A percentile compares a stretch with the other conserved stretches of the same genome.
These are phyloP conservation scores for Nephila pilipes DNA, from an alignment of 1,140 invertebrate genomes.

Conservation along the genomic window DNA sequence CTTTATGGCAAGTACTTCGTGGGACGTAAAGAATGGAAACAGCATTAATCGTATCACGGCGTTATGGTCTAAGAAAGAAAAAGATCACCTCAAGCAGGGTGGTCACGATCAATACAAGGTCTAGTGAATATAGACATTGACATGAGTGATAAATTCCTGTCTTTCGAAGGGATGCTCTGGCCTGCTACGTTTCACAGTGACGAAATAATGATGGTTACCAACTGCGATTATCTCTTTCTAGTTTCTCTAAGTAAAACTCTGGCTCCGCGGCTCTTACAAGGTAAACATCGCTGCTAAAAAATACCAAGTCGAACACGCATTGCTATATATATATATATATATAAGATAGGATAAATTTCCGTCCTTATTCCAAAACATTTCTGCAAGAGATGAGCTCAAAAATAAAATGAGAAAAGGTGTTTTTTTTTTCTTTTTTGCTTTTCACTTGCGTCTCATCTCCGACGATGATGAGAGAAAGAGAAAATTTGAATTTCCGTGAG, in stretches of 20 bases:
- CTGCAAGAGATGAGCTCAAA: background rate
- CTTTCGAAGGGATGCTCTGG: conserved; percentile 51
- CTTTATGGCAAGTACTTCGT: background rate
- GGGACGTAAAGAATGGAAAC: background rate
- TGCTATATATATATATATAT: too few species aligned
- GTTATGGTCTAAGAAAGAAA: conserved; percentile 47
- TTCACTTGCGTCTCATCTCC: background rate
- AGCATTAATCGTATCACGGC: conserved; percentile 50
- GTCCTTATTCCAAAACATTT: background rate
- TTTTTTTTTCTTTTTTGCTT: background rate
- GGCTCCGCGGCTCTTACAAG: background rate
- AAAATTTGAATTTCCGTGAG: background rate
- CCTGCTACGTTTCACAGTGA: conserved; percentile 39
- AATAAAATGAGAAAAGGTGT: background rate
- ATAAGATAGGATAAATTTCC: background rate
- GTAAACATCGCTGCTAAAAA: background rate
- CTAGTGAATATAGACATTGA: conserved; percentile 75
- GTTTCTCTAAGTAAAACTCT: background rate
- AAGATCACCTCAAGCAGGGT: conserved; percentile 45
- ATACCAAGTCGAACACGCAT: background rate
- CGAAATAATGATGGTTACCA: conserved; percentile 64
- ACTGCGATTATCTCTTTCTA: conserved; percentile 14
- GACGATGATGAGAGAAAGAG: background rate
- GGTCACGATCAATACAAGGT: conserved; percentile 63
- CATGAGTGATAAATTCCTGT: conserved; percentile 64